phyloP scores from a whole-genome alignment of 1,140 invertebrate genomes.

The Aradophagus sp. region DNA sequence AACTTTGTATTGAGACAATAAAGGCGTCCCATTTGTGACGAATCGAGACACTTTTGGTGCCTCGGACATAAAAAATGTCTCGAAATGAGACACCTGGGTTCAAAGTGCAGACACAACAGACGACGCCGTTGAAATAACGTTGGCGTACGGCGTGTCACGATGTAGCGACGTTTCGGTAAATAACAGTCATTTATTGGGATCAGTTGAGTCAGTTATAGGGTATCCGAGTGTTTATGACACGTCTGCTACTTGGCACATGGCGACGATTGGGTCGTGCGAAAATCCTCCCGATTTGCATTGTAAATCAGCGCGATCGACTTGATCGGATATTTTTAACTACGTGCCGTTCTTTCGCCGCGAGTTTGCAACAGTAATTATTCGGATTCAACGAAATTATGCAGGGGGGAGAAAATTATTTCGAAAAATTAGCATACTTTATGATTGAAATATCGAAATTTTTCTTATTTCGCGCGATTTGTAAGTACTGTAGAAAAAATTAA shows the following conservation, averaged over 20 bases:
- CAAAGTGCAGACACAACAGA: constrained; percentile 3
- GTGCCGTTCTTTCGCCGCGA: constrained; percentile 9
- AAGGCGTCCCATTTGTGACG: no score
- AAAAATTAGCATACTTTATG: no score
- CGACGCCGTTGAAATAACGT: not conserved
- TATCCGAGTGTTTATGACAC: constrained; percentile 39
- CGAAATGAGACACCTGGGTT: no score
- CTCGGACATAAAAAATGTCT: no score
- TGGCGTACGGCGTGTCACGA: constrained; percentile 6
- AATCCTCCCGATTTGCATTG: constrained; percentile 42
- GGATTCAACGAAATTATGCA: constrained; percentile 2
- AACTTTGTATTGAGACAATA: no score
- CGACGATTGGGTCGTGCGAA: constrained; percentile 29
- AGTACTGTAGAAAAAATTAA: no score
- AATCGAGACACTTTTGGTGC: no score
- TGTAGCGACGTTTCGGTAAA: constrained; percentile 13
- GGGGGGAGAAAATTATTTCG: no score
- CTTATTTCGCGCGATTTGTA: no score
- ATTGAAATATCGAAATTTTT: no score
- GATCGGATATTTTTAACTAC: constrained; percentile 6
- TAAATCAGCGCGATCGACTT: constrained; percentile 16
- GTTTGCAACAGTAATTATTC: no score
- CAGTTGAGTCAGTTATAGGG: constrained; percentile 37
- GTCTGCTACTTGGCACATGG: constrained; percentile 27
- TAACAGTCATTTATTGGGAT: constrained; percentile 42